Evolutionary conservation across 2,888 invertebrate genomes (phyloP), one percentile per base, ranked within the genome.

Genomic region (Acanthopleura granulata): DNA sequence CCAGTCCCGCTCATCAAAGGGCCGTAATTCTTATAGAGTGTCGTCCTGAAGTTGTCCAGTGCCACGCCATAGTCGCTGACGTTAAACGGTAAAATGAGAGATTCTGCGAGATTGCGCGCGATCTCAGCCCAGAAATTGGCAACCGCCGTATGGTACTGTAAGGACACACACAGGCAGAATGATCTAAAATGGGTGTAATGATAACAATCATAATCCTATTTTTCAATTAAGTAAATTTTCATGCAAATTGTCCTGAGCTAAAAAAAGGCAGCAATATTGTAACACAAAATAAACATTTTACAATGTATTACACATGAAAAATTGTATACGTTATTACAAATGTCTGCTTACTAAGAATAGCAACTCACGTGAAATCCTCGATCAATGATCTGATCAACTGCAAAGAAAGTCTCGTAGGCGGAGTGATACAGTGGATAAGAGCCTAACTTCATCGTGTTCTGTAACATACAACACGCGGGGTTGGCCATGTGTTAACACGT

Each of bases 1-100:
- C 80, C 72, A 15, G 66, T 75, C 4, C 66, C 25, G 6, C 22
- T 61, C 49, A 82, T 62, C n/a, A 76, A 22, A 29, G 62, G 14
- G 22, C 78, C 78, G 73, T 79, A 81, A 14, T 78, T 76, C 0
- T 50, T 29, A 11, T 76, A 70, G 3, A 83, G 72, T 1, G 72
- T 72, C 9, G 73, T 76, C 11, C 71, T 74, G 27, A 81, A 76
- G 12, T 76, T 75, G 3, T 76, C 49, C 15, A 85, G 76, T 50
- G 78, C 79, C 66, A 72, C 66, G 11, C 77, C 76, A 49, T 83
- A 85, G 73, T 83, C 81, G 1, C 75, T 74, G 72, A 82, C 82
- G 73, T 91, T 91, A 62, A 92, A 86, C 4, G 91, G 92, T 16
- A 92, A 79, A 74, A 90, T 85, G 57, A 85, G 82, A 50, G 87